Evolutionary conservation across 1,140 invertebrate species (phyloP).

Genomic region (Wasmannia auropunctata): DNA sequence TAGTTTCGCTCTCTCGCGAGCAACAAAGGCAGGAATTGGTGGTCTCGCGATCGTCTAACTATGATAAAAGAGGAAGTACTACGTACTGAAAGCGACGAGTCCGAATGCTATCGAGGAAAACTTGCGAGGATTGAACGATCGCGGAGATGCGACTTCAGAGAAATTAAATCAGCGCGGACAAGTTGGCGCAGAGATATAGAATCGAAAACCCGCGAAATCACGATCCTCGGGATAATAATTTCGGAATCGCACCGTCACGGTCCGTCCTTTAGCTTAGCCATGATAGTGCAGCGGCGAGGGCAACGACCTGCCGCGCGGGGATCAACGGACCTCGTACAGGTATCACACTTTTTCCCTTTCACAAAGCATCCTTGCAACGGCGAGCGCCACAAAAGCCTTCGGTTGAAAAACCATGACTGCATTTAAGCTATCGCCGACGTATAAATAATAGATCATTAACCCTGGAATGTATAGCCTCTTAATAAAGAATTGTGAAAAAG

Average conservation of each 20-base stretch:
- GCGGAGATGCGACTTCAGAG: neutral
- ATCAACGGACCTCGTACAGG: slow-evolving; percentile 57
- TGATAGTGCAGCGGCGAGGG: slow-evolving; percentile 44
- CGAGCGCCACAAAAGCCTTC: slow-evolving; percentile 37
- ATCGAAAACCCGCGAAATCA: neutral
- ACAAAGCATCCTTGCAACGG: slow-evolving; percentile 44
- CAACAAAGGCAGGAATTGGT: slow-evolving; percentile 52
- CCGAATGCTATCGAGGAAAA: neutral
- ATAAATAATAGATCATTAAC: slow-evolving; percentile 44
- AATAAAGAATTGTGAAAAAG: neutral
- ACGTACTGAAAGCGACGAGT: neutral
- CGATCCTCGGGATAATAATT: slow-evolving; percentile 22
- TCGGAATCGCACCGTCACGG: slow-evolving; percentile 27
- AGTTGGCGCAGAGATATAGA: neutral
- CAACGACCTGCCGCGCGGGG: slow-evolving; percentile 38
- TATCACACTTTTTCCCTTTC: slow-evolving; percentile 59
- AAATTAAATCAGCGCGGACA: neutral
- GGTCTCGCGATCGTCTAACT: neutral
- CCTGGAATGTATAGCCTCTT: neutral
- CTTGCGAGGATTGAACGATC: neutral
- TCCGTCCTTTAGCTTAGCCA: neutral
- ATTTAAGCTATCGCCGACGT: slow-evolving; percentile 25
- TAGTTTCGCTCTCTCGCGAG: slow-evolving; percentile 47
- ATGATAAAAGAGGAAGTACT: neutral
- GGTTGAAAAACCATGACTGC: slow-evolving; percentile 24